Evolutionary conservation across 53 echinoderm and acorn worm species (phyloP), one percentile per base, ranked within the genome.

Genomic region (Astropecten irregularis): DNA sequence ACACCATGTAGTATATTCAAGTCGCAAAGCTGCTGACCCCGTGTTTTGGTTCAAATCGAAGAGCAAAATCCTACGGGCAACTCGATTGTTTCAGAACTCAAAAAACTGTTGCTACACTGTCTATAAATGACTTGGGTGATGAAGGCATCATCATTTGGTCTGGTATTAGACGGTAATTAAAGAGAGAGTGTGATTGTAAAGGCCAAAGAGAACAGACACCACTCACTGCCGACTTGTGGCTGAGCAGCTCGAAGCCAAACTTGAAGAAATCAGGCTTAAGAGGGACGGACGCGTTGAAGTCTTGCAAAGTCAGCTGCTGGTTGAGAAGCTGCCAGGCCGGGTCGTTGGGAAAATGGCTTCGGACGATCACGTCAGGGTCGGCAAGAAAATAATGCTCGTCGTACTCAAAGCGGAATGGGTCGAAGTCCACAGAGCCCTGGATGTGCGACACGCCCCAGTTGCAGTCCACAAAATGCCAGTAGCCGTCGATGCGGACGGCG

Each of bases 401-500:
- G 28, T 96, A 96, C 61, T 96, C 92, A 66, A 93, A 96, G 34
- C 97, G 91, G 73, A 96, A 96, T n/a, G 97, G 97, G 83, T 96
- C 97, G 55, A 92, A 92, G 67, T 84, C 87, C 87, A 92, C 89
- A 0, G 94, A 94, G 18, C 92, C 94, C 47, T 77, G 82, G 51
- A 97, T 97, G 69, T 97, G 97, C 6, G 97, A 97, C 62, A 97
- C 97, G 1, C 94, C 94, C 97, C 94, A 97, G 86, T 97, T 97
- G 83, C 97, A 97, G 83, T 97, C 97, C 7, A 97, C 71, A 68
- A 97, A 97, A 71, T 97, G 97, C 97, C 97, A 97, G 90, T 85
- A 94, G 47, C 93, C 92, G 49, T 97, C 97, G 33, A 97, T 94
- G 11, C 94, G 79, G 68, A 97, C 92, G 2, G 97, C 94, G 73